Percentiles rank a stretch among this genome's conserved stretches.
phyloP scores from a whole-genome alignment of 2,797 vertebrate species.

The Streptopelia turtur region DNA sequence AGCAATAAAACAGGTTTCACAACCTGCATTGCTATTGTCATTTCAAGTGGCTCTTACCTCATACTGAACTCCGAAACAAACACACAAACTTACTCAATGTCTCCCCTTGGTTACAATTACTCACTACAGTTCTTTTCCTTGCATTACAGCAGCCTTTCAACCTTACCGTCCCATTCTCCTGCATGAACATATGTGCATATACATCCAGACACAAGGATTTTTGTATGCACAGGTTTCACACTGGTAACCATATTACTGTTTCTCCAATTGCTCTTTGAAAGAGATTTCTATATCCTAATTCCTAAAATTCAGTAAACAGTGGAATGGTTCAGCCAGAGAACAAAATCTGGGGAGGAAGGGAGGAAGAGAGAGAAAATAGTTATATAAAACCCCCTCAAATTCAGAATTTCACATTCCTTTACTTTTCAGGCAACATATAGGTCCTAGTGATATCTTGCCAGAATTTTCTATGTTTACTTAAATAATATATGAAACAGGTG shows the following conservation, averaged over 20 bases:
- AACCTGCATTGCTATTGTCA: conserved; percentile 8
- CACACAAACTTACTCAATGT: conserved; percentile 51
- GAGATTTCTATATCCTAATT: not conserved
- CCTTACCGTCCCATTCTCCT: not conserved
- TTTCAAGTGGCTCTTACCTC: conserved; percentile 53
- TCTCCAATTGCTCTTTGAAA: not conserved
- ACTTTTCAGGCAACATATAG: not conserved
- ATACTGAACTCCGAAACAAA: conserved; percentile 37
- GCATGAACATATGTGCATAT: fast-evolving
- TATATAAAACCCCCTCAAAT: fast-evolving
- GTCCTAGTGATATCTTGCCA: too few species aligned
- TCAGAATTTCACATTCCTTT: not conserved
- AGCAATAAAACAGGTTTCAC: conserved; percentile 16
- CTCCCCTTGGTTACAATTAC: not conserved
- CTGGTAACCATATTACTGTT: not conserved
- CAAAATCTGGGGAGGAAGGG: not conserved
- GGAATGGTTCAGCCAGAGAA: not conserved
- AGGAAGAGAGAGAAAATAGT: not conserved
- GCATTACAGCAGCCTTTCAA: not conserved
- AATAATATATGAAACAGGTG: not conserved
- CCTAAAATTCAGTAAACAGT: not conserved
- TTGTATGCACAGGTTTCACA: not conserved
- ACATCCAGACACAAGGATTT: not conserved
- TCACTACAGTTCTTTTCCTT: not conserved
- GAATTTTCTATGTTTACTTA: fast-evolving